These are phyloP conservation scores for Crotalus viridis DNA, from an alignment of 2,113 vertebrate genomes.

Conservation along the genomic window DNA sequence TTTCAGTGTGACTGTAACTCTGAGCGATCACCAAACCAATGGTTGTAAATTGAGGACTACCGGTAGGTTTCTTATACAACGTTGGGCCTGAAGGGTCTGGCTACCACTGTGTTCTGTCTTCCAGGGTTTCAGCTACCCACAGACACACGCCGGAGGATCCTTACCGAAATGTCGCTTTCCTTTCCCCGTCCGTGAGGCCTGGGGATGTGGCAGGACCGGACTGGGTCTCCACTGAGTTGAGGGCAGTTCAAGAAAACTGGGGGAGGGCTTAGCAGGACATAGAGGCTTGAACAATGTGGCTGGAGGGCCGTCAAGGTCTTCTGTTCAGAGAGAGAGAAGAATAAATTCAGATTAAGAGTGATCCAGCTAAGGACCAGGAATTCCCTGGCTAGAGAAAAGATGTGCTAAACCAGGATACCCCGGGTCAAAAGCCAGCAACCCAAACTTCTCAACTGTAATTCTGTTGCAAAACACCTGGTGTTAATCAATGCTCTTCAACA, in stretches of 20 bases:
- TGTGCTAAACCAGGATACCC: too few species aligned
- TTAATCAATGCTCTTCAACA: too few species aligned
- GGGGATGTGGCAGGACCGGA: constrained; percentile 13
- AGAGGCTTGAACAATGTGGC: constrained; percentile 23
- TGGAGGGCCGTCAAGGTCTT: constrained; percentile 10
- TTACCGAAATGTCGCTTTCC: constrained; percentile 40
- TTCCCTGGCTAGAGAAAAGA: too few species aligned
- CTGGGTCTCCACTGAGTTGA: constrained; percentile 29
- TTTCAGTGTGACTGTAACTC: too few species aligned
- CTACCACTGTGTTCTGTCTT: background rate
- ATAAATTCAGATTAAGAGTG: too few species aligned
- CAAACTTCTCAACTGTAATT: too few species aligned
- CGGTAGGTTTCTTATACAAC: background rate
- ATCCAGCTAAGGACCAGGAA: background rate
- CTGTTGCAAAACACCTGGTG: too few species aligned
- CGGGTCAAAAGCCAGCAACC: too few species aligned
- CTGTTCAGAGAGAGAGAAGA: constrained; percentile 33
- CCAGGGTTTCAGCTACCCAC: background rate
- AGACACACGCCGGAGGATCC: background rate
- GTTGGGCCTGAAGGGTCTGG: background rate
- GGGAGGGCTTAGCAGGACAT: constrained; percentile 50
- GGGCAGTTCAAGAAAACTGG: constrained; percentile 56
- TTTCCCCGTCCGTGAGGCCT: constrained; percentile 28
- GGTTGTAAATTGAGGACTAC: background rate
- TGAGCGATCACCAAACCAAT: too few species aligned